Percentiles rank a stretch among this genome's conserved stretches.
Evolutionary conservation across 2,888 invertebrate species (phyloP).

Genomic region (Acanthopleura granulata): DNA sequence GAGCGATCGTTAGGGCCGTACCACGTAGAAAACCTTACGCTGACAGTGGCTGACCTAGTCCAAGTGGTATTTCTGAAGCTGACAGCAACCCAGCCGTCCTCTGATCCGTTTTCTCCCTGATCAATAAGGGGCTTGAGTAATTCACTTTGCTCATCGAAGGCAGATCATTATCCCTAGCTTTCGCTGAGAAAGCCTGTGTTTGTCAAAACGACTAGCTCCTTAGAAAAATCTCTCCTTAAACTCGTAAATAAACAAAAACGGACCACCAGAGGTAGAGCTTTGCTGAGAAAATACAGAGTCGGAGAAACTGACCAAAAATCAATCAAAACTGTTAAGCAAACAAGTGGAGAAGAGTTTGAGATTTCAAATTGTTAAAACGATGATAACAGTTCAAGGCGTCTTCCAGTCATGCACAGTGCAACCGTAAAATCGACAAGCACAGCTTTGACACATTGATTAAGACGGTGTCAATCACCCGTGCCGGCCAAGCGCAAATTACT

Average conservation of each 20-base stretch:
- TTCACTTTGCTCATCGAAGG: slow-evolving; percentile 5
- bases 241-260: neutral
- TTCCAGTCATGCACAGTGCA: no score
- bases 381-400: no score
- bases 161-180: slow-evolving; percentile 8
- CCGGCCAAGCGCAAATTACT: no score
- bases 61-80: slow-evolving; percentile 1
- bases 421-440: no score
- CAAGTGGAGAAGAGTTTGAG: no score
- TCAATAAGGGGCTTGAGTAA: slow-evolving; percentile 5
- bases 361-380: no score
- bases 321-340: no score
- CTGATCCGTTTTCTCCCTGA: slow-evolving; percentile 1
- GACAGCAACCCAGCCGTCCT: neutral
- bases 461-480: no score
- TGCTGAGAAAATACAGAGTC: neutral
- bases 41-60: neutral
- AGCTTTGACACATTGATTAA: no score
- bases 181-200: neutral
- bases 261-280: neutral
- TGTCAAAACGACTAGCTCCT: neutral
- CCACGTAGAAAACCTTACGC: neutral
- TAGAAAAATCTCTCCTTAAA: slow-evolving; percentile 3
- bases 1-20: neutral
- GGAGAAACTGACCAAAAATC: no score